Evolutionary conservation across 64 coral and sea anemone genomes (phyloP).

Genomic region (Pocillopora damicornis): DNA sequence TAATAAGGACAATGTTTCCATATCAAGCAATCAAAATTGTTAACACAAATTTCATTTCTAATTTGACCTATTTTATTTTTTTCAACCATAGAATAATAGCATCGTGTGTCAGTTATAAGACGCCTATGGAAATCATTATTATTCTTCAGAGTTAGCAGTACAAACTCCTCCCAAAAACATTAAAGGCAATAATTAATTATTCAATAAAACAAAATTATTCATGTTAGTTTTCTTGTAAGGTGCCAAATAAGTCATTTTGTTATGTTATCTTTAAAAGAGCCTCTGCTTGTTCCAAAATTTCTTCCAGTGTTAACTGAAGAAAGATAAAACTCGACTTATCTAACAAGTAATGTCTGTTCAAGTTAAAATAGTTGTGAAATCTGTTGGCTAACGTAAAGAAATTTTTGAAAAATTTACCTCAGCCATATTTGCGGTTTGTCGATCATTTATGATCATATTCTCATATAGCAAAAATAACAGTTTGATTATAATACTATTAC

Average conservation of each 20-base stretch:
- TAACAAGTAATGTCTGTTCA: not conserved
- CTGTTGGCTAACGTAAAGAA: not conserved
- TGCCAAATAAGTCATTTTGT: not conserved
- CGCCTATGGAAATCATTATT: no score
- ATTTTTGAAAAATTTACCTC: not conserved
- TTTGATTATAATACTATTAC: not conserved
- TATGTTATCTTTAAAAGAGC: not conserved
- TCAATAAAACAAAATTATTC: not conserved
- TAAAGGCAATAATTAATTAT: slow-evolving; percentile 17
- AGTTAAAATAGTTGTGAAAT: not conserved
- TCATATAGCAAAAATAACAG: not conserved
- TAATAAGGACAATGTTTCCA: no score
- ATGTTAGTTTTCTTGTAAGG: not conserved
- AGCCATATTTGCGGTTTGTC: not conserved
- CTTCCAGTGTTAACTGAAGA: not conserved
- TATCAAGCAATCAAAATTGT: no score
- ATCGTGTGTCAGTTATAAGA: no score
- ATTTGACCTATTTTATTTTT: no score
- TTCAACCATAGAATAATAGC: no score
- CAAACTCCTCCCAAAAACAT: not conserved
- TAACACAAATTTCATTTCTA: no score
- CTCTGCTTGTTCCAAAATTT: not conserved
- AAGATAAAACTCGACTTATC: not conserved
- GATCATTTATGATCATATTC: not conserved
- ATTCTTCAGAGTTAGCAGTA: not conserved